A percentile compares a stretch with the other conserved stretches of the same genome.
Conservation (phyloP, 1,140 invertebrate species). For the Drosophila elegans region DNA sequence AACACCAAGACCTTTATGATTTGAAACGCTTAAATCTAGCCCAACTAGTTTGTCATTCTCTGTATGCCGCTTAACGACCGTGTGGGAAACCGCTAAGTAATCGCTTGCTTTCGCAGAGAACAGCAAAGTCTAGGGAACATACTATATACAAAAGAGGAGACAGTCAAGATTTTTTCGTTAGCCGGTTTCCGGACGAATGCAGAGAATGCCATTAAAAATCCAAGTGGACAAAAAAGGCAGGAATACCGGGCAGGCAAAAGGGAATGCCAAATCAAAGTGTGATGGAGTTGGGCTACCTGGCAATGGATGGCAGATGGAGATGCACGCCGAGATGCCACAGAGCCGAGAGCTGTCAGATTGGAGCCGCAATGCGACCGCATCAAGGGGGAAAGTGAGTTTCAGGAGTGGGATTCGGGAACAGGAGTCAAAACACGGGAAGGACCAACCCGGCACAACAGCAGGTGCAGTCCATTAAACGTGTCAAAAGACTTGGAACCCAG, state of each 20-base stretch:
- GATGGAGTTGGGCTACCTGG: slow-evolving; percentile 42
- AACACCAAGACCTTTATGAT: not conserved
- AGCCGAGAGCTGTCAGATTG: slow-evolving; percentile 31
- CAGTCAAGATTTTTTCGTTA: slow-evolving; percentile 6
- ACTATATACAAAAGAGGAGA: not conserved
- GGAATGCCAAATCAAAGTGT: slow-evolving; percentile 78
- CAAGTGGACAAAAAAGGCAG: slow-evolving; percentile 36
- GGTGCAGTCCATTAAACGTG: slow-evolving; percentile 74
- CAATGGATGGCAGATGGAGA: slow-evolving; percentile 7
- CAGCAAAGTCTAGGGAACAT: not conserved
- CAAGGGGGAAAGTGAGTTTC: slow-evolving; percentile 15
- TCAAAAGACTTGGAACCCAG: slow-evolving; percentile 61
- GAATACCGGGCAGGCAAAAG: slow-evolving; percentile 45
- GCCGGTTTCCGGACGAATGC: slow-evolving; percentile 26
- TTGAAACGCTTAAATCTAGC: not conserved
- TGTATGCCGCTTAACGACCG: slow-evolving; percentile 34
- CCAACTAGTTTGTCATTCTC: slow-evolving; percentile 53
- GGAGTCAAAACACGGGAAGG: slow-evolving; percentile 2
- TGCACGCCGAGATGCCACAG: slow-evolving; percentile 32
- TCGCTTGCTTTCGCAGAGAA: slow-evolving; percentile 39
- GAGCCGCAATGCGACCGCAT: slow-evolving; percentile 69
- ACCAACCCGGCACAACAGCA: not conserved
- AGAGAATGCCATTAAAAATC: slow-evolving; percentile 65
- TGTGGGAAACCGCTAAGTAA: slow-evolving; percentile 60
- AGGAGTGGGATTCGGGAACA: not conserved